Base-by-base conservation (phyloP, 2,888 invertebrate genomes). In the Zeuzera pyrina region DNA sequence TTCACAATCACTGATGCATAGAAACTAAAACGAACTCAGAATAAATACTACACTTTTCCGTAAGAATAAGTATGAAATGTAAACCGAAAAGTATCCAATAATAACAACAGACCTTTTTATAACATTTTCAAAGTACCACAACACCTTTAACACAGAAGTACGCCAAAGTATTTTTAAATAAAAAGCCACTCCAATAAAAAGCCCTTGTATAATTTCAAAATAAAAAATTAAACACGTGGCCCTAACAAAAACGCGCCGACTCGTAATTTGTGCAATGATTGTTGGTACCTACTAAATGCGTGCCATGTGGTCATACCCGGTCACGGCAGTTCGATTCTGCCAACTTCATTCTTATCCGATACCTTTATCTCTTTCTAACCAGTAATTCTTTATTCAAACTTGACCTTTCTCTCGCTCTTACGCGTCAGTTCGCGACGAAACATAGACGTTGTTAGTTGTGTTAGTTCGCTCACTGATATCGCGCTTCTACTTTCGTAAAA, bases 261-360 rank as follows among this genome's bases (percentile, higher is more conserved):
- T 61, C 56, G 55, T 52, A 68, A 63, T 71, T 72, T 73, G 65
- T 70, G 71, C 70, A 78, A 72, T 70, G 57, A 67, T 74, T 62
- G 62, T 65, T 62, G n/a, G n/a, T n/a, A n/a, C n/a, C 53, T 60
- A 63, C 54, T 54, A 57, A 69, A 70, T 67, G 67, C 70, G 64
- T 66, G 64, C 74, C 76, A 78, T 78, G 77, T 81, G 79, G 76
- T 78, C 77, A 77, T 66, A 72, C 63, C 62, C 65, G 63, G 64
- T 61, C 66, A 63, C 48, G 45, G 51, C 45, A 50, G 52, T 42
- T 43, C 42, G 45, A 49, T 45, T 50, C 58, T 56, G 62, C 71
- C 63, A 72, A 68, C 72, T 74, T 73, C 67, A 63, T 54, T 52
- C 52, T 47, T 45, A 46, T 47, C 45, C 33, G 36, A 52, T 25